Evolutionary conservation across 2,113 vertebrate species (phyloP), one percentile per base, ranked within the genome.

Genomic region (Oenanthe oenanthe): DNA sequence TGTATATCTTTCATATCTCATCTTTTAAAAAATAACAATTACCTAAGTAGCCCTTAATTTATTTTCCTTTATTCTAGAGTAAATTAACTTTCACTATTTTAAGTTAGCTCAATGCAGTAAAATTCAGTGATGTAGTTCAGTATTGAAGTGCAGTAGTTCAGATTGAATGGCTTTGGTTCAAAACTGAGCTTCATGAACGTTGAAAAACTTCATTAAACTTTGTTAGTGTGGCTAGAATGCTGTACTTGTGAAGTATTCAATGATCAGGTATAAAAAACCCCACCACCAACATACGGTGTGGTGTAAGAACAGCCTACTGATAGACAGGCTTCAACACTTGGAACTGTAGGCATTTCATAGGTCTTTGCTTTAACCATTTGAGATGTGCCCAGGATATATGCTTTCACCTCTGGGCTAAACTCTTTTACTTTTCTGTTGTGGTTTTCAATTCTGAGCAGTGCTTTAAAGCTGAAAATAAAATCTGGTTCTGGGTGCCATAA

Each of bases 291-390:
- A 7, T 4, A 1, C 14, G 7, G 17, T 60, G 45, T 36, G 42
- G 3, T 67, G 3, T 85, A 42, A 40, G 62, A 81, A 13, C 0
- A 1, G 34, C 19, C 7, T 45, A 0, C 13, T 42, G 45, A 36
- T 70, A 34, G 43, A 48, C 26, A 74, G 16, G 5, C 43, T 40
- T 72, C 28, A 51, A 5, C 12, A 4, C 18, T n/a, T 75, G 15
- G 12, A 48, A 24, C 22, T 22, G 26, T 15, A 19, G 24, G 7
- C 4, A 1, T 63, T 24, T 40, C 34, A 6, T 10, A 56, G 38
- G 7, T 70, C 29, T 74, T 82, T 38, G 24, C 42, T 73, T 43
- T 42, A 47, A 36, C 28, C 7, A 13, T 67, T 68, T 53, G 13
- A 54, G 28, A 43, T 21, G 42, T 85, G 22, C 40, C 22, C 11